Evolutionary conservation across 1,140 invertebrate genomes (phyloP).

Genomic region (Diabrotica virgifera): DNA sequence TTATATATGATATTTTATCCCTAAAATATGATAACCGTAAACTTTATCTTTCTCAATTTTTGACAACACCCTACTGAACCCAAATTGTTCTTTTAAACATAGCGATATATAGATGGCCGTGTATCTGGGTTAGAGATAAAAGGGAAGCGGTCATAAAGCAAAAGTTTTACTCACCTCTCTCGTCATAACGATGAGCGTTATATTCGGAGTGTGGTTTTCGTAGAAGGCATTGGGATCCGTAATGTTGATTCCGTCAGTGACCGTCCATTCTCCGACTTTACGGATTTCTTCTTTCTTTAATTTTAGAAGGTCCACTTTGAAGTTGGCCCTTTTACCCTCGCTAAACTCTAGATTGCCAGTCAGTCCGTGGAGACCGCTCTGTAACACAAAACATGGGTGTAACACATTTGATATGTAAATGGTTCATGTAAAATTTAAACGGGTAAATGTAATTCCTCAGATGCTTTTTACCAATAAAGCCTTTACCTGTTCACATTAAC

Average conservation of each 20-base stretch:
- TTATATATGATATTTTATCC: too few species aligned
- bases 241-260: conserved; percentile 70
- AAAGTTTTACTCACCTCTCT: conserved; percentile 65
- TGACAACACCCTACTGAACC: too few species aligned
- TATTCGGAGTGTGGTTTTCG: conserved; percentile 77
- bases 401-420: background rate
- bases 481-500: too few species aligned
- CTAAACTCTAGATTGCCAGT: conserved; percentile 87
- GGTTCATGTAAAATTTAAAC: background rate
- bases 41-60: too few species aligned
- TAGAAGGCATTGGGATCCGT: conserved; percentile 85
- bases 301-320: conserved; percentile 83
- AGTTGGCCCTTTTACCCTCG: conserved; percentile 76
- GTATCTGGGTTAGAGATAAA: too few species aligned
- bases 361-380: conserved; percentile 77
- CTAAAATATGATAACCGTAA: too few species aligned
- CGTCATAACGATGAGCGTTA: conserved; percentile 86
- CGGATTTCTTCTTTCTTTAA: conserved; percentile 71
- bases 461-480: too few species aligned
- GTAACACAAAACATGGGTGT: conserved; percentile 37
- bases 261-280: conserved; percentile 82
- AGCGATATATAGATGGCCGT: too few species aligned
- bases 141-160: too few species aligned
- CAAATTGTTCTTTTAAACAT: too few species aligned
- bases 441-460: too few species aligned